Percentiles rank a stretch among this genome's conserved stretches.
Conservation (phyloP, 2,888 invertebrate genomes). For the Lepidocyrtoides sp. region DNA sequence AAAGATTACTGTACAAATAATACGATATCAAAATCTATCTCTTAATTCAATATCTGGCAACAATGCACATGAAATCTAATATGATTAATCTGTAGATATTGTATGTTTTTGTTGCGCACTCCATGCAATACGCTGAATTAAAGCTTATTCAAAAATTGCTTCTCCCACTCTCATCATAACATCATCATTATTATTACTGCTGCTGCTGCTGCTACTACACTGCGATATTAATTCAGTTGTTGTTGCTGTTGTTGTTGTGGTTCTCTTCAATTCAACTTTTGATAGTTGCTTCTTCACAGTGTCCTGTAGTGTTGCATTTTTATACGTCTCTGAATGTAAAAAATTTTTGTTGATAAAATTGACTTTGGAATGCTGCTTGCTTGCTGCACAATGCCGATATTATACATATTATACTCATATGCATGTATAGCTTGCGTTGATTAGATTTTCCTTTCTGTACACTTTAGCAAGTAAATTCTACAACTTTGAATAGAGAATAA, state of each 20-base stretch:
- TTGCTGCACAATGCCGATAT: not conserved
- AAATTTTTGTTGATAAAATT: constrained; percentile 5
- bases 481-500: constrained; percentile 45
- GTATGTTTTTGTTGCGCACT: constrained; percentile 1
- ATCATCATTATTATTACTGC: too few relatives aligned
- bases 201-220: too few relatives aligned
- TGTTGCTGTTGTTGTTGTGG: too few relatives aligned
- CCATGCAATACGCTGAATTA: constrained; percentile 3
- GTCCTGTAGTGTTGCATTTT: not conserved
- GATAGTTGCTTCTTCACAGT: not conserved
- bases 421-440: constrained; percentile 19
- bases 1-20: not conserved
- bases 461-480: constrained; percentile 43
- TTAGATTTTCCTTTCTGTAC: constrained; percentile 22
- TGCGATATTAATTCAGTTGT: not conserved
- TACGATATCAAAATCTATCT: constrained; percentile 15
- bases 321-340: not conserved
- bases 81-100: constrained; percentile 39
- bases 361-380: constrained; percentile 4
- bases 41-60: constrained; percentile 25
- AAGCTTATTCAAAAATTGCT: constrained; percentile 17
- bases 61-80: constrained; percentile 15
- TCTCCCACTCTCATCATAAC: not conserved
- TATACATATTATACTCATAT: too few relatives aligned
- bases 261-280: not conserved